phyloP scores from a whole-genome alignment of 1,140 invertebrate species.

The Aphaenogaster floridana region DNA sequence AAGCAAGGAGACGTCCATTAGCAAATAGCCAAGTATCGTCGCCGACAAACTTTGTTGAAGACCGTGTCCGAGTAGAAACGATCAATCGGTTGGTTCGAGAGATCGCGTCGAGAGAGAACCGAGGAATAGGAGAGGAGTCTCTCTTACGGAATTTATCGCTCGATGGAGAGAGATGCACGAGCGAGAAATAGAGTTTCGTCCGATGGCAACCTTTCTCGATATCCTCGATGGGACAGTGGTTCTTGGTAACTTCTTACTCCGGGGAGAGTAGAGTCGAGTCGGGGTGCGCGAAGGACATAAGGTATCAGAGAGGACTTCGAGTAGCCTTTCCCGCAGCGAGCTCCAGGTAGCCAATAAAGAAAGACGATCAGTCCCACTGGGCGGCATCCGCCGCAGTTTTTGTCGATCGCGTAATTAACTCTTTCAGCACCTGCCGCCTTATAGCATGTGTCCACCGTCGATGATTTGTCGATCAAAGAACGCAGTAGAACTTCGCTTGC shows the following conservation, averaged over 20 bases:
- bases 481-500: neutral
- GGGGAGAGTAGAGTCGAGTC: conserved; percentile 23
- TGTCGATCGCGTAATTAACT: conserved; percentile 52
- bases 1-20: conserved; percentile 55
- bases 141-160: conserved; percentile 22
- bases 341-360: conserved; percentile 7
- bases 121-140: conserved; percentile 9
- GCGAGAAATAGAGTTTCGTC: neutral
- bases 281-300: conserved; percentile 25
- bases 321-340: conserved; percentile 5
- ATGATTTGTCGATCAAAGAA: neutral
- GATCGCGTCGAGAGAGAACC: neutral
- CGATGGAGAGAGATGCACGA: neutral
- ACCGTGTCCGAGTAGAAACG: conserved; percentile 17
- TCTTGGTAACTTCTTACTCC: conserved; percentile 44
- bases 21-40: conserved; percentile 56
- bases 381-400: conserved; percentile 21
- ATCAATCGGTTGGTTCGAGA: conserved; percentile 38
- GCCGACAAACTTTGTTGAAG: conserved; percentile 34
- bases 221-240: neutral
- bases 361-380: conserved; percentile 35
- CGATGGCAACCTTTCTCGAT: conserved; percentile 23
- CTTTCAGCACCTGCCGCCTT: conserved; percentile 31
- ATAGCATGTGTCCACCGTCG: neutral
- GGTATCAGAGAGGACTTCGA: conserved; percentile 27